These are phyloP conservation scores for Hassar affinis DNA, from an alignment of 2,113 vertebrate genomes.

Conservation along the genomic window DNA sequence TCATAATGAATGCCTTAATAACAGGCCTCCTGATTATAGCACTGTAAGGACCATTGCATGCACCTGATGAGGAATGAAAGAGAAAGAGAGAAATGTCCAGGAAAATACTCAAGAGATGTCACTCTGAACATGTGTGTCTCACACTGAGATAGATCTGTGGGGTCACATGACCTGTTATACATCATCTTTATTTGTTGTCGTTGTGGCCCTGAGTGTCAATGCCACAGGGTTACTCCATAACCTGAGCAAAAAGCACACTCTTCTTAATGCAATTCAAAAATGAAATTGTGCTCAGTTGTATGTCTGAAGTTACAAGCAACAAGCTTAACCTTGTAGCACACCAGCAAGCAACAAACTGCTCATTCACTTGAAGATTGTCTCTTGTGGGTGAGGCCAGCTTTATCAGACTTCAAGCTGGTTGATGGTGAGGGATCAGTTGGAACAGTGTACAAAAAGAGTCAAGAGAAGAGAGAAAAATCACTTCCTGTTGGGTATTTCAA, in stretches of 20 bases:
- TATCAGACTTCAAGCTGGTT: neutral
- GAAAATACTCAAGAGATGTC: neutral
- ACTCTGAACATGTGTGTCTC: neutral
- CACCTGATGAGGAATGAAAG: neutral
- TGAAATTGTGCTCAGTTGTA: neutral
- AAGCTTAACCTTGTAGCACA: neutral
- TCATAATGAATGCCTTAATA: neutral
- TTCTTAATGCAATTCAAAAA: neutral
- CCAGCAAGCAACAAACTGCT: too few species aligned
- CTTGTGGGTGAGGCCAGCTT: neutral
- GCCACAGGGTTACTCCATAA: neutral
- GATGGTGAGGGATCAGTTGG: neutral
- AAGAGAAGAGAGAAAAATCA: neutral
- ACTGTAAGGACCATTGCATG: neutral
- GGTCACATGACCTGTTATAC: slow-evolving; percentile 27
- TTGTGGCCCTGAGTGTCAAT: slow-evolving; percentile 21
- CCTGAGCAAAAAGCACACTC: neutral
- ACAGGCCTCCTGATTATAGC: neutral
- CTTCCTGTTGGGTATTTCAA: too few species aligned
- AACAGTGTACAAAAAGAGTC: neutral
- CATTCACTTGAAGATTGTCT: too few species aligned
- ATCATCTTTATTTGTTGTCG: slow-evolving; percentile 41
- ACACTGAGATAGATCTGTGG: neutral
- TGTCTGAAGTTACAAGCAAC: neutral
- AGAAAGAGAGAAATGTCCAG: neutral